phyloP scores from a whole-genome alignment of 2,888 invertebrate species.

The Mamestra brassicae region DNA sequence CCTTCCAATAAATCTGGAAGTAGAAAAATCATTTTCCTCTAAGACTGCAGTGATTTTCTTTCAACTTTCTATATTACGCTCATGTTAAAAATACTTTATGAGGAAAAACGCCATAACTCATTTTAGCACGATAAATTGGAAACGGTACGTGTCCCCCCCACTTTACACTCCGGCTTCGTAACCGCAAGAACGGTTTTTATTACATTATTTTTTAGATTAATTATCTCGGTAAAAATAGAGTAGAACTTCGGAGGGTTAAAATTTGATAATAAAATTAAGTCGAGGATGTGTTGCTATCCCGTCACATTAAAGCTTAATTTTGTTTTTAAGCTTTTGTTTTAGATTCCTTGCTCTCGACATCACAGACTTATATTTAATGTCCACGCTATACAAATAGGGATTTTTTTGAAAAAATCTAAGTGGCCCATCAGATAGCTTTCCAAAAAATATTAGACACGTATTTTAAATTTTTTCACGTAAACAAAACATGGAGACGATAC shows the following conservation, averaged over 20 bases:
- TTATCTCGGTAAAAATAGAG: neutral
- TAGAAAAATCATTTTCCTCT: slow-evolving; percentile 18
- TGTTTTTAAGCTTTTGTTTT: too few species aligned
- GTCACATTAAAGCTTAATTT: neutral
- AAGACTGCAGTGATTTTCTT: slow-evolving; percentile 17
- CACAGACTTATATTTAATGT: too few species aligned
- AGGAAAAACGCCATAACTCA: slow-evolving; percentile 41
- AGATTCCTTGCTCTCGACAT: too few species aligned
- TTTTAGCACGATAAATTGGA: slow-evolving; percentile 45
- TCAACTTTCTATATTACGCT: slow-evolving; percentile 28
- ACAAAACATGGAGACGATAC: too few species aligned
- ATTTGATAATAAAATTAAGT: neutral
- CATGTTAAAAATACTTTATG: slow-evolving; percentile 37
- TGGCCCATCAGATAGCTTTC: too few species aligned
- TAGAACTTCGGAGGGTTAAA: neutral
- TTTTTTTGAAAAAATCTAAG: too few species aligned
- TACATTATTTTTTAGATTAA: slow-evolving; percentile 3
- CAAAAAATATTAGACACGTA: too few species aligned
- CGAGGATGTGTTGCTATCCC: neutral
- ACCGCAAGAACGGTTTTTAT: slow-evolving; percentile 18
- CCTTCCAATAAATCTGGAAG: neutral
- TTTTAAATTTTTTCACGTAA: too few species aligned
- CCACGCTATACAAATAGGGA: too few species aligned
- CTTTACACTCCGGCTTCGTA: slow-evolving; percentile 11
- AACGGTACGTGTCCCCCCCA: slow-evolving; percentile 27